Conservation (phyloP, 1,140 invertebrate species). For the Spodoptera frugiperda region DNA sequence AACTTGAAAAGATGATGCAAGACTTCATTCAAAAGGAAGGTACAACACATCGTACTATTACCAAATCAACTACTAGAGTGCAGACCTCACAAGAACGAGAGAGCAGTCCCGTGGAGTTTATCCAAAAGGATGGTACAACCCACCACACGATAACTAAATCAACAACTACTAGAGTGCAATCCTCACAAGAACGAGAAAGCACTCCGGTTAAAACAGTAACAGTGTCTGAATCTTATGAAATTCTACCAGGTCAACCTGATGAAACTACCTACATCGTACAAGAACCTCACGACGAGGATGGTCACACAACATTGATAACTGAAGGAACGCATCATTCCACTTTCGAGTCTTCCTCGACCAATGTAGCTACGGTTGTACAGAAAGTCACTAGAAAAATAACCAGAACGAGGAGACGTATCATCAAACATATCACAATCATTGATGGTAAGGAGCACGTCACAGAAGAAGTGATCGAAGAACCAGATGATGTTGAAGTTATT, state of each 20-base stretch:
- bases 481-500: slow-evolving; percentile 87
- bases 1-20: slow-evolving; percentile 49
- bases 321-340: slow-evolving; percentile 56
- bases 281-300: slow-evolving; percentile 54
- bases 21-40: slow-evolving; percentile 53
- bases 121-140: slow-evolving; percentile 46
- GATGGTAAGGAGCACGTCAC: slow-evolving; percentile 92
- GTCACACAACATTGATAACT: slow-evolving; percentile 48
- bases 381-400: slow-evolving; percentile 89
- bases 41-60: background rate
- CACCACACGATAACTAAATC: slow-evolving; percentile 20
- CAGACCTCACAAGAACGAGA: slow-evolving; percentile 48
- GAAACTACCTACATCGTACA: slow-evolving; percentile 48
- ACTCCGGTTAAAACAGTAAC: slow-evolving; percentile 50
- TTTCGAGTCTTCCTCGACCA: slow-evolving; percentile 81
- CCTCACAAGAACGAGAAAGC: slow-evolving; percentile 48
- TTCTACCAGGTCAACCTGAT: slow-evolving; percentile 49
- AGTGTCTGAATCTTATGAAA: slow-evolving; percentile 52
- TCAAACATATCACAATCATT: slow-evolving; percentile 91
- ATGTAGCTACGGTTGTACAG: slow-evolving; percentile 90
- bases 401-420: slow-evolving; percentile 89
- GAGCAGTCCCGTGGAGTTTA: slow-evolving; percentile 43
- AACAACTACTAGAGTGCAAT: background rate
- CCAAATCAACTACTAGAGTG: slow-evolving; percentile 16
- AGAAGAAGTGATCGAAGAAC: slow-evolving; percentile 91